Percentiles rank a stretch among this genome's conserved stretches.
Conservation (phyloP, 2,113 vertebrate species). For the Lucifuga dentata region DNA sequence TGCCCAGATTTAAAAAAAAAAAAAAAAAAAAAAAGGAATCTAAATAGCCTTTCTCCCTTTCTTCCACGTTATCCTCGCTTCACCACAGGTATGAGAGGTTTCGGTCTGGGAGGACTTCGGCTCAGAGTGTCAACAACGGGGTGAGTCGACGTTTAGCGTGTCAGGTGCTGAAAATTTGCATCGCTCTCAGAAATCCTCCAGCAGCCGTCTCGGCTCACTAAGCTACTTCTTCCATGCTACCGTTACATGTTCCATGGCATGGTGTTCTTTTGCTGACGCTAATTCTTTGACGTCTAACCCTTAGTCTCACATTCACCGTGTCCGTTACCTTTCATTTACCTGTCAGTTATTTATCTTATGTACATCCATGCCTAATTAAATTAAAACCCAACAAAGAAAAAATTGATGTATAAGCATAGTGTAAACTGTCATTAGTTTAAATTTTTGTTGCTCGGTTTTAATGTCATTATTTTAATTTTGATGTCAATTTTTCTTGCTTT, state of each 20-base stretch:
- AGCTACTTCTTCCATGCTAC: too few species aligned
- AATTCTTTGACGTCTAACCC: too few species aligned
- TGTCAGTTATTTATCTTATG: constrained; percentile 25
- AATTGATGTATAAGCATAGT: not conserved
- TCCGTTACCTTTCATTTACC: not conserved
- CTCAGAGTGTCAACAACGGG: constrained; percentile 91
- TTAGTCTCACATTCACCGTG: not conserved
- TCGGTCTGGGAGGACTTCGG: constrained; percentile 86
- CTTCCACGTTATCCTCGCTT: constrained; percentile 16
- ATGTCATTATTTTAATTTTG: too few species aligned
- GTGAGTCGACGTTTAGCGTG: constrained; percentile 82
- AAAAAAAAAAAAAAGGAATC: too few species aligned
- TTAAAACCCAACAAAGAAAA: constrained; percentile 21
- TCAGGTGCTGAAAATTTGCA: constrained; percentile 18
- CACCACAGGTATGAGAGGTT: constrained; percentile 92
- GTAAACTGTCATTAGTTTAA: too few species aligned
- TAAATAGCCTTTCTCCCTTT: too few species aligned
- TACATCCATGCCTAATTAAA: constrained; percentile 29
- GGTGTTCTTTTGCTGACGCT: too few species aligned
- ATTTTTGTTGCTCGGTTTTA: too few species aligned
- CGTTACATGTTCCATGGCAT: too few species aligned
- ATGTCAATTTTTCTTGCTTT: too few species aligned
- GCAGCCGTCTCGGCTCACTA: not conserved
- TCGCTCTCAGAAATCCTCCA: constrained; percentile 1
- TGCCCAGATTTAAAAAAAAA: constrained; percentile 15